A percentile compares a stretch with the other conserved stretches of the same genome.
Evolutionary conservation across 2,113 vertebrate genomes (phyloP).

Genomic region (Smithornis capensis): DNA sequence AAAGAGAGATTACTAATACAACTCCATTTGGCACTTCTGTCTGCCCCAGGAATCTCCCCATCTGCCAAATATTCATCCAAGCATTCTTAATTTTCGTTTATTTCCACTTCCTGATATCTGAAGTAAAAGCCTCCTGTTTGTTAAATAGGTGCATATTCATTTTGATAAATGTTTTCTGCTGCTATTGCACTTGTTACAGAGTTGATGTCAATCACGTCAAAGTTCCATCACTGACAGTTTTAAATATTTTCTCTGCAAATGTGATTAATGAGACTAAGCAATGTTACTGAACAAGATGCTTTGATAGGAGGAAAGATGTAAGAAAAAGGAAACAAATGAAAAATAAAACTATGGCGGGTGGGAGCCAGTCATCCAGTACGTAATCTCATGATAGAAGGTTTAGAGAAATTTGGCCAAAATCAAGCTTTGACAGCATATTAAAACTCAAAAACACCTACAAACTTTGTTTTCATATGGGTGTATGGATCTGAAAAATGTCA

Average conservation of each 20-base stretch:
- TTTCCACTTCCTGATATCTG: neutral
- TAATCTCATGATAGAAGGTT: neutral
- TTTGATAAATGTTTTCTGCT: neutral
- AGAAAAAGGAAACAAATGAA: neutral
- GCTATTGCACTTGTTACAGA: neutral
- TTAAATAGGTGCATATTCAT: neutral
- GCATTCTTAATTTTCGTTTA: constrained; percentile 14
- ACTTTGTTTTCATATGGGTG: neutral
- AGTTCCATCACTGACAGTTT: neutral
- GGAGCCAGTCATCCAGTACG: neutral
- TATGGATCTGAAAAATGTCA: neutral
- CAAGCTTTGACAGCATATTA: neutral
- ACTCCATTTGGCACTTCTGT: constrained; percentile 13
- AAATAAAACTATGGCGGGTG: neutral
- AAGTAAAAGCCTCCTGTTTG: neutral
- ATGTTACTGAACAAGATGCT: neutral
- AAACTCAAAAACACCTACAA: neutral
- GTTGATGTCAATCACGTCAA: neutral
- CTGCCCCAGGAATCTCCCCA: constrained; percentile 33
- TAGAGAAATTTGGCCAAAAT: neutral
- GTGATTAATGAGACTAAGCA: neutral
- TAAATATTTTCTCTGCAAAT: neutral
- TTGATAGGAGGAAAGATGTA: neutral
- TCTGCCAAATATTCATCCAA: neutral
- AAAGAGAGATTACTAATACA: neutral